phyloP scores from a whole-genome alignment of 2,797 vertebrate species.

The Sebastes nivosus region DNA sequence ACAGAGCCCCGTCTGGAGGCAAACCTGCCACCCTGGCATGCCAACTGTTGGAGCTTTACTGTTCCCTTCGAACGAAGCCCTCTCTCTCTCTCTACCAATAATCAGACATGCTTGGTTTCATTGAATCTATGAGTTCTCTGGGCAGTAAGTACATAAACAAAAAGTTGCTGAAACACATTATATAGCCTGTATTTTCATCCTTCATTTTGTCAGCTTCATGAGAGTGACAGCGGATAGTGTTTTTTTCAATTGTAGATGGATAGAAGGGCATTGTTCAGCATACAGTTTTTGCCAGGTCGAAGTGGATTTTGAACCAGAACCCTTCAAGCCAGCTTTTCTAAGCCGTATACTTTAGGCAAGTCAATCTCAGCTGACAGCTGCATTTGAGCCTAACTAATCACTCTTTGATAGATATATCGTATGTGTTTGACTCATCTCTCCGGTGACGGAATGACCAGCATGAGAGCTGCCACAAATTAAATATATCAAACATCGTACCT shows the following conservation, averaged over 20 bases:
- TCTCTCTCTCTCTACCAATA: not conserved
- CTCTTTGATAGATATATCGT: constrained; percentile 9
- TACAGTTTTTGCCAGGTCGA: not conserved
- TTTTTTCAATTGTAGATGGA: not conserved
- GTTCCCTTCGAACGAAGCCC: constrained; percentile 53
- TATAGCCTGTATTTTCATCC: not conserved
- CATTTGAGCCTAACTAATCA: not conserved
- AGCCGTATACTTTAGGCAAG: not conserved
- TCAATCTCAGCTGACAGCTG: constrained; percentile 3
- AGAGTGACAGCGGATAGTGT: not conserved
- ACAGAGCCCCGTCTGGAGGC: constrained; percentile 78
- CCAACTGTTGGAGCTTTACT: constrained; percentile 77
- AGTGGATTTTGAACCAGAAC: not conserved
- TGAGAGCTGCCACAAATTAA: not conserved
- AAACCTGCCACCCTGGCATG: constrained; percentile 71
- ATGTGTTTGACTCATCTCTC: not conserved
- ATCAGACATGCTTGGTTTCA: constrained; percentile 26
- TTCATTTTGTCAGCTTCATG: not conserved
- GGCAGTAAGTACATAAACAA: not conserved
- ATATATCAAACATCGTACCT: not conserved
- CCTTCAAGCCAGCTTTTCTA: not conserved
- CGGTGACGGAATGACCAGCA: not conserved
- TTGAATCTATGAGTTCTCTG: not conserved
- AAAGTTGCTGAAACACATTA: not conserved
- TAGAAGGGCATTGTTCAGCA: not conserved